phyloP scores from a whole-genome alignment of 2,888 invertebrate genomes.

The Unio delphinus region DNA sequence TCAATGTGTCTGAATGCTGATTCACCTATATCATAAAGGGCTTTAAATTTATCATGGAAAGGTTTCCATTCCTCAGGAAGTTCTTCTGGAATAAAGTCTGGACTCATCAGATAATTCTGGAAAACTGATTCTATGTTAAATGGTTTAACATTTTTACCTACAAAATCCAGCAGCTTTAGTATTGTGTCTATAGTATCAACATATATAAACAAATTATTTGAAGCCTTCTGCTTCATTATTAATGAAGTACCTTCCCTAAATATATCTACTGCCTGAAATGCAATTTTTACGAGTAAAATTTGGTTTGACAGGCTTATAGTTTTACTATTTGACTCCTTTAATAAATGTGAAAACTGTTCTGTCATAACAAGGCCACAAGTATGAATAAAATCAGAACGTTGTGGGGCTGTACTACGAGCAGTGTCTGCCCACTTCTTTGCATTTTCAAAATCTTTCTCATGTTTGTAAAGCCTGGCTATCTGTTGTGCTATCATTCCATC shows the following conservation, averaged over 20 bases:
- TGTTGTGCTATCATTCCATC: constrained; percentile 12
- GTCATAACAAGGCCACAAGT: constrained; percentile 7
- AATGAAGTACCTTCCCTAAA: background rate
- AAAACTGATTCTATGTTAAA: background rate
- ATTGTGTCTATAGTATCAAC: constrained; percentile 1
- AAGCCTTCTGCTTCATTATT: background rate
- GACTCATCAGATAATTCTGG: constrained; percentile 2
- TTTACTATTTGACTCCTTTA: background rate
- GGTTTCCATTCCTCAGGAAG: constrained; percentile 2
- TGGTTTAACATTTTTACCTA: background rate
- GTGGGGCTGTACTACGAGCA: constrained; percentile 4
- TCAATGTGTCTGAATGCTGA: constrained; percentile 8
- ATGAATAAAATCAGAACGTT: constrained; percentile 3
- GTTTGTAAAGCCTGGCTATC: constrained; percentile 5
- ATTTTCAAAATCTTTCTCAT: constrained; percentile 3
- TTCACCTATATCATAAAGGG: background rate
- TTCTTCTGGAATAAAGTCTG: constrained; percentile 4
- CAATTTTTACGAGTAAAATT: background rate
- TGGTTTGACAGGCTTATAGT: background rate
- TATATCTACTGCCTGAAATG: constrained; percentile 7
- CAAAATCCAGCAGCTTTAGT: constrained; percentile 1
- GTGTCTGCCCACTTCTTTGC: constrained; percentile 10
- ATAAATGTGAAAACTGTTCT: constrained; percentile 3
- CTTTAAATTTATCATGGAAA: constrained; percentile 2
- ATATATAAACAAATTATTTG: constrained; percentile 1